Percentiles rank a stretch among this genome's conserved stretches.
These are phyloP conservation scores for Steromphala cineraria DNA, from an alignment of 2,888 invertebrate species.

Conservation along the genomic window DNA sequence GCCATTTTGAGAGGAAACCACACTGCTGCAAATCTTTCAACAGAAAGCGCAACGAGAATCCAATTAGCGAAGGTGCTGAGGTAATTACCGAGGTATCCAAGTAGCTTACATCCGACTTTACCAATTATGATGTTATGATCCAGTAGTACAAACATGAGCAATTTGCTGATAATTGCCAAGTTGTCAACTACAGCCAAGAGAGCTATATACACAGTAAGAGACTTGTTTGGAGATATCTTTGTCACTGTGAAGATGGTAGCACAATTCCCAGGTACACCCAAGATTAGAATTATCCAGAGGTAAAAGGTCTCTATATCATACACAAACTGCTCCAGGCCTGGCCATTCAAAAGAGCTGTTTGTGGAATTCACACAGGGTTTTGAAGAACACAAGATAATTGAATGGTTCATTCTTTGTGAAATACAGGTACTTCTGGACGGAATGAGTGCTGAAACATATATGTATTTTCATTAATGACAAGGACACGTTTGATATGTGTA, in stretches of 20 bases:
- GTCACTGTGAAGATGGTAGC: slow-evolving; percentile 32
- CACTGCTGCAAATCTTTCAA: slow-evolving; percentile 28
- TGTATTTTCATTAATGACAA: too few species aligned
- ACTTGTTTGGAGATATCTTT: slow-evolving; percentile 29
- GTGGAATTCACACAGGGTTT: too few species aligned
- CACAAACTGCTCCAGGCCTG: too few species aligned
- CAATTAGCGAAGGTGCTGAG: slow-evolving; percentile 38
- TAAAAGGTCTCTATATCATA: slow-evolving; percentile 26
- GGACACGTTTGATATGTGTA: too few species aligned
- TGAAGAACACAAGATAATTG: too few species aligned
- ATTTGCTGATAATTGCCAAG: slow-evolving; percentile 28
- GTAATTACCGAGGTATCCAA: slow-evolving; percentile 22
- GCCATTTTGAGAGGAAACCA: slow-evolving; percentile 20
- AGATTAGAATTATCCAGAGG: slow-evolving; percentile 33
- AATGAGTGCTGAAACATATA: too few species aligned
- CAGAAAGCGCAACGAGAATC: slow-evolving; percentile 37
- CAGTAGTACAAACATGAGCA: slow-evolving; percentile 26
- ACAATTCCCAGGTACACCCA: slow-evolving; percentile 36
- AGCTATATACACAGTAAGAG: slow-evolving; percentile 34
- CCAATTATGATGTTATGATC: slow-evolving; percentile 26
- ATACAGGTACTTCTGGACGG: too few species aligned
- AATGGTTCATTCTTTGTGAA: too few species aligned
- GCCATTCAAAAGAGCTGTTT: too few species aligned
- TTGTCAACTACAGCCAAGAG: slow-evolving; percentile 40
- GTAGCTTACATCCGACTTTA: slow-evolving; percentile 28